Evolutionary conservation across 2,113 vertebrate species (phyloP), one percentile per base, ranked within the genome.

Genomic region (Phainopepla nitens): DNA sequence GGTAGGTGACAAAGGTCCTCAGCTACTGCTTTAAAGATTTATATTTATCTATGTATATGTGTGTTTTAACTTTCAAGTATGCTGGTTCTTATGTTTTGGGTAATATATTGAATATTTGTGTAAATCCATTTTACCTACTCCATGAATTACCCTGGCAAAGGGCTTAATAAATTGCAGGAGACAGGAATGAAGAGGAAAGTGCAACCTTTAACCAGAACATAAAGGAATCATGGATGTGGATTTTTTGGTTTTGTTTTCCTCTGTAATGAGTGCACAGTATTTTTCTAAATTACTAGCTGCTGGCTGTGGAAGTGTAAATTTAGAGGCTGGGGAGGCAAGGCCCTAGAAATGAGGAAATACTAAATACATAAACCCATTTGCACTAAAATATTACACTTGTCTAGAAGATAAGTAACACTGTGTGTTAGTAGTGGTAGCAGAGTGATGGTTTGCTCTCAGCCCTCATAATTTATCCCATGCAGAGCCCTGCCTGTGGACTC

Each of bases 41-140:
- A 1, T 19, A 3, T 1, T 42, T 42, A 3, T 39, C 10, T 70
- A 14, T 35, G 2, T 2, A 3, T 2, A 2, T 1, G 2, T 12
- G 0, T 45, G 2, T 50, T 24, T 58, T 47, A 9, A 41, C 65
- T 71, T 87, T 53, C 28, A 79, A 19, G 24, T 79, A 36, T 64
- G 54, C 15, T 44, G 35, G 14, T 79, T 64, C 41, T 80, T 76
- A 10, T 87, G 35, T 4, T 29, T 57, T 76, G 15, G 62, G 33
- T 23, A 17, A 14, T 60, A 2, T 50, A n/a, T n/a, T n/a, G n/a
- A n/a, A n/a, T n/a, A n/a, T n/a, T n/a, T n/a, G n/a, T n/a, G n/a
- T n/a, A n/a, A n/a, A n/a, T n/a, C n/a, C n/a, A n/a, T n/a, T n/a
- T n/a, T 70, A 71, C 27, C 41, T 66, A 13, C 28, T 87, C 3